A percentile compares a stretch with the other conserved stretches of the same genome.
Evolutionary conservation across 2,797 vertebrate species (phyloP).

Genomic region (Telmatherina bonti): DNA sequence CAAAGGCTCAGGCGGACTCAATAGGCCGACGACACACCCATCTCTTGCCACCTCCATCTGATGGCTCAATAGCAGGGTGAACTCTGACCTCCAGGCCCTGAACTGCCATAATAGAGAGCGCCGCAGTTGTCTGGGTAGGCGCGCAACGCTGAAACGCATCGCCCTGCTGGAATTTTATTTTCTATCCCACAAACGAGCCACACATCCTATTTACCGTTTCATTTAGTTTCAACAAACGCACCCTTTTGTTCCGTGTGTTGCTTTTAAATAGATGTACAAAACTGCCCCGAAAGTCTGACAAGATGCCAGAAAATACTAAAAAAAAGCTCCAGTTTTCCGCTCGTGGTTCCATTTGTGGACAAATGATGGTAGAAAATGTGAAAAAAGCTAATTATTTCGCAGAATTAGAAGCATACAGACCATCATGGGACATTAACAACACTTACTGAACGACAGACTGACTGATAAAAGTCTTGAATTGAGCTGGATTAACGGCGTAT

Average conservation of each 20-base stretch:
- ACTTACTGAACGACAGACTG: neutral
- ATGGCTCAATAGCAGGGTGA: constrained; percentile 82
- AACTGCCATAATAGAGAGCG: constrained; percentile 29
- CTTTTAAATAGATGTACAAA: constrained; percentile 30
- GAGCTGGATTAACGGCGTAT: neutral
- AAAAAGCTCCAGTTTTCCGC: neutral
- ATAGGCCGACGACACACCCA: constrained; percentile 66
- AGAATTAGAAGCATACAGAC: constrained; percentile 2
- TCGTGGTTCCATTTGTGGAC: neutral
- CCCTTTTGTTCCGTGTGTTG: constrained; percentile 25
- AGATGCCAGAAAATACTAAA: constrained; percentile 4
- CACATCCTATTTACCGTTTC: constrained; percentile 48
- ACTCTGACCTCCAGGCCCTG: constrained; percentile 70
- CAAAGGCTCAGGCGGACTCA: constrained; percentile 56
- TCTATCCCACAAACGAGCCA: constrained; percentile 54
- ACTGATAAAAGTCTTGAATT: constrained; percentile 9
- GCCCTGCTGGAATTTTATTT: constrained; percentile 58
- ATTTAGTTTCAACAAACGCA: constrained; percentile 46
- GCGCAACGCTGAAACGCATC: constrained; percentile 26
- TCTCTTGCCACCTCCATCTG: constrained; percentile 67
- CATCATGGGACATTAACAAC: constrained; percentile 11
- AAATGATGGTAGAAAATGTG: neutral
- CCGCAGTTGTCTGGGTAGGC: constrained; percentile 56
- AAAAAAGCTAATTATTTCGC: neutral
- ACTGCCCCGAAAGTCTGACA: constrained; percentile 1